phyloP scores from a whole-genome alignment of 2,113 vertebrate genomes.

The Halcyon senegalensis region DNA sequence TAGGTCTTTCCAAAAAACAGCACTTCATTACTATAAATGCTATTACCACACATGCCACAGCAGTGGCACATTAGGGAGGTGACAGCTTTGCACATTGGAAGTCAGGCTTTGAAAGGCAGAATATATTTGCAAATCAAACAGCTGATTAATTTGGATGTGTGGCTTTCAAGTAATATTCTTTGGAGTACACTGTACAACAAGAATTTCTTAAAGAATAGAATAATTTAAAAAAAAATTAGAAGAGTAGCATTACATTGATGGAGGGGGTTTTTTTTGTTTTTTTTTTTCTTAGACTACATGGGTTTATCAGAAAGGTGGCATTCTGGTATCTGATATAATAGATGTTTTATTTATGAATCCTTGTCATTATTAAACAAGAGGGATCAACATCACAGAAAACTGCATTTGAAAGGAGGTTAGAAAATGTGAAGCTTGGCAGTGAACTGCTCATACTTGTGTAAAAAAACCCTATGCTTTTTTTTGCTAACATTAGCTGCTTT shows the following conservation, averaged over 20 bases:
- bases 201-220: not conserved
- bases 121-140: conserved; percentile 42
- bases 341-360: conserved; percentile 70
- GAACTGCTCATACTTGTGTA: not conserved
- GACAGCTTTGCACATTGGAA: conserved; percentile 19
- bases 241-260: not conserved
- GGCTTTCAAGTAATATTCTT: not conserved
- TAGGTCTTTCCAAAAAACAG: not conserved
- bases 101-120: not conserved
- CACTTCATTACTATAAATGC: not conserved
- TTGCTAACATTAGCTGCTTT: not conserved
- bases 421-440: not conserved
- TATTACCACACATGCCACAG: not conserved
- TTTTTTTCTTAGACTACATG: not conserved
- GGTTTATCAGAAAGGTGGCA: conserved; percentile 2
- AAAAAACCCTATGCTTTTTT: not conserved
- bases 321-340: conserved; percentile 31
- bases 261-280: not conserved
- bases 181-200: not conserved
- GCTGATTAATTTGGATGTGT: conserved; percentile 14
- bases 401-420: conserved; percentile 31
- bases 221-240: not conserved
- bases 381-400: conserved; percentile 28
- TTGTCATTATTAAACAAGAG: conserved; percentile 56
- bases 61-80: not conserved